A percentile compares a stretch with the other conserved stretches of the same genome.
phyloP scores from a whole-genome alignment of 2,888 invertebrate species.

The Macrosoma leucophasiata region DNA sequence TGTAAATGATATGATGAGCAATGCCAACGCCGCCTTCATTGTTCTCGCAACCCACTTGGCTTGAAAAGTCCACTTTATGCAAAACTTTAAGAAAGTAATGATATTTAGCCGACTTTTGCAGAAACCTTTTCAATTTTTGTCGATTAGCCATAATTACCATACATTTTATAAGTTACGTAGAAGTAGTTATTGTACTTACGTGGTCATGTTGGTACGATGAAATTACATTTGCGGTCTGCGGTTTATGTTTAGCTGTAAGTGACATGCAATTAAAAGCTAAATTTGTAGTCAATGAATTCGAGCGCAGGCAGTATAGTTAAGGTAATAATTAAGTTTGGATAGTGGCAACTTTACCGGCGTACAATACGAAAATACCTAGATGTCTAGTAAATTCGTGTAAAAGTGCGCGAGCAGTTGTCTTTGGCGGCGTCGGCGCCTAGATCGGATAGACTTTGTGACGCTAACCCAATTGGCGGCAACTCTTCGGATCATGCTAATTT shows the following conservation, averaged over 20 bases:
- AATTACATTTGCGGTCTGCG: too few relatives aligned
- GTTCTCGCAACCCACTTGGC: slow-evolving; percentile 58
- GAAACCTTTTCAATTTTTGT: too few relatives aligned
- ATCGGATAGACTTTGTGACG: slow-evolving; percentile 40
- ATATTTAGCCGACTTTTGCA: too few relatives aligned
- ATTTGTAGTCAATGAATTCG: background rate
- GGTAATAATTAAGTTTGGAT: slow-evolving; percentile 23
- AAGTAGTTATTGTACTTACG: too few relatives aligned
- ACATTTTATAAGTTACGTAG: too few relatives aligned
- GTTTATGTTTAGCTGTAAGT: too few relatives aligned
- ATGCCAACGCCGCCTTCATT: slow-evolving; percentile 37
- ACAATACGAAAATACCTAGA: slow-evolving; percentile 6
- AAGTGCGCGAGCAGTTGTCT: slow-evolving; percentile 28
- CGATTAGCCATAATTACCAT: too few relatives aligned
- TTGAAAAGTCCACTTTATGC: slow-evolving; percentile 40
- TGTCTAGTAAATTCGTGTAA: slow-evolving; percentile 20
- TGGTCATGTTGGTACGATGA: too few relatives aligned
- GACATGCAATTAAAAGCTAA: too few relatives aligned
- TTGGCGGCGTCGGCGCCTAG: slow-evolving; percentile 22
- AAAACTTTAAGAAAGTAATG: slow-evolving; percentile 42
- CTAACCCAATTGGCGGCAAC: slow-evolving; percentile 68
- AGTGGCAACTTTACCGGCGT: slow-evolving; percentile 2
- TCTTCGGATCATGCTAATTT: slow-evolving; percentile 60
- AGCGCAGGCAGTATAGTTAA: slow-evolving; percentile 13
- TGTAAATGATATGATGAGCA: slow-evolving; percentile 41